Evolutionary conservation across 2,888 invertebrate genomes (phyloP).

Genomic region (Liopterus haemorrhoidalis): DNA sequence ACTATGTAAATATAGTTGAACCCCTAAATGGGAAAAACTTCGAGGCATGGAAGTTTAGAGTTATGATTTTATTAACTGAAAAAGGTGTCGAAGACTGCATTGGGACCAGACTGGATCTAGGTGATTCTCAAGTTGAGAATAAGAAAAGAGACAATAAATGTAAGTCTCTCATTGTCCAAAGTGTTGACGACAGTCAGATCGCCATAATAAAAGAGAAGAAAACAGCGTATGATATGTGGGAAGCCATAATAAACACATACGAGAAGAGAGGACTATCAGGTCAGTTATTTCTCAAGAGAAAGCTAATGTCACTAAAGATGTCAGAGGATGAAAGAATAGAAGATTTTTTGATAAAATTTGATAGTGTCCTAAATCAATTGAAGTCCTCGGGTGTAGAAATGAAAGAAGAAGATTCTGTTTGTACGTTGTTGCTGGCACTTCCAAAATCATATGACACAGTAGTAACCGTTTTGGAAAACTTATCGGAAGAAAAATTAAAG

Average conservation of each 20-base stretch:
- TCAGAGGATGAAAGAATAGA: conserved; percentile 16
- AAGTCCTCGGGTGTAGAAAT: conserved; percentile 18
- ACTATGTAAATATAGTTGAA: no score
- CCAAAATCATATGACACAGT: conserved; percentile 28
- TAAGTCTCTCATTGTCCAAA: no score
- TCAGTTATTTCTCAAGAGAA: conserved; percentile 19
- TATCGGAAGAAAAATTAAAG: conserved; percentile 10
- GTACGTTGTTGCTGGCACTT: conserved; percentile 20
- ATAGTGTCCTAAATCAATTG: conserved; percentile 22
- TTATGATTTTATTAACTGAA: no score
- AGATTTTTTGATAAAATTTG: conserved; percentile 19
- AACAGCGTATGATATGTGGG: conserved; percentile 25
- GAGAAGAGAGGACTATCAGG: conserved; percentile 20
- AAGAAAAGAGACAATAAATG: no score
- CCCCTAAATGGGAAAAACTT: no score
- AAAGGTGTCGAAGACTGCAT: no score
- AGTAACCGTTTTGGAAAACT: conserved; percentile 26
- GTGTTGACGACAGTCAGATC: no score
- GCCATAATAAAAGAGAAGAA: conserved; percentile 22
- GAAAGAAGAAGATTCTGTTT: conserved; percentile 21
- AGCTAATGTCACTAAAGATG: conserved; percentile 18
- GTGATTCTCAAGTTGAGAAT: no score
- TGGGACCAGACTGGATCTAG: no score
- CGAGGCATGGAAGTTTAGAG: no score
- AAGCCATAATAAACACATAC: conserved; percentile 15